phyloP scores from a whole-genome alignment of 2,797 vertebrate species.

The Prunella strophiata region DNA sequence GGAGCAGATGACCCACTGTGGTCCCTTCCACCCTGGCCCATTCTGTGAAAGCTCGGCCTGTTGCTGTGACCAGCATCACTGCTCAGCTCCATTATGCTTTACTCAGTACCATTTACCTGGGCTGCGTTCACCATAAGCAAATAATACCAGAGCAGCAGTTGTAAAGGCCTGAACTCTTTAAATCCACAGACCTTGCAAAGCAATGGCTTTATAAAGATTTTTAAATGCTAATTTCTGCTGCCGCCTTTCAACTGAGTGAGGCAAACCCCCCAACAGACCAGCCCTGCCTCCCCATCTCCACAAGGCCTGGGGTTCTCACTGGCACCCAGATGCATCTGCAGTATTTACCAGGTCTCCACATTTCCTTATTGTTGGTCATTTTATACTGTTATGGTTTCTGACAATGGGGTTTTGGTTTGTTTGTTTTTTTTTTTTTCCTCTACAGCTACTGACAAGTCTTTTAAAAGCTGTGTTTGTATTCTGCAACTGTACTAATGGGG shows the following conservation, averaged over 20 bases:
- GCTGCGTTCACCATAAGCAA: accelerated
- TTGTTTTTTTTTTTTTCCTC: not conserved
- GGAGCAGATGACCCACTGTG: not conserved
- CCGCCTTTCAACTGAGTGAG: not conserved
- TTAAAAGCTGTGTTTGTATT: not conserved
- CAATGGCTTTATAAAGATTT: not conserved
- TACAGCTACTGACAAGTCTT: not conserved
- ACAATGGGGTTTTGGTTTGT: too few relatives aligned
- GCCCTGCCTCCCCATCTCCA: not conserved
- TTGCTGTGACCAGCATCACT: accelerated
- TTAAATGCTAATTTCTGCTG: not conserved
- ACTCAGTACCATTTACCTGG: accelerated
- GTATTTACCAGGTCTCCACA: accelerated
- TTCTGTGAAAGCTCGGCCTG: not conserved
- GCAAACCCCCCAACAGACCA: accelerated
- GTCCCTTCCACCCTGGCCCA: not conserved
- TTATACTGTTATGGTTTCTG: not conserved
- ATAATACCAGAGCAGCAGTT: not conserved
- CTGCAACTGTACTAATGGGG: not conserved
- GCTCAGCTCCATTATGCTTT: not conserved
- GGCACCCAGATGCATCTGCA: accelerated
- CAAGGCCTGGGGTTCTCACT: accelerated
- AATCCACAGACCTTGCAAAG: not conserved
- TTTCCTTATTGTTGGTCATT: not conserved
- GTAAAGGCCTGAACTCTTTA: not conserved